Percentiles rank a stretch among this genome's conserved stretches.
Conservation (phyloP, 1,140 invertebrate genomes). For the Zaprionus camerounensis region DNA sequence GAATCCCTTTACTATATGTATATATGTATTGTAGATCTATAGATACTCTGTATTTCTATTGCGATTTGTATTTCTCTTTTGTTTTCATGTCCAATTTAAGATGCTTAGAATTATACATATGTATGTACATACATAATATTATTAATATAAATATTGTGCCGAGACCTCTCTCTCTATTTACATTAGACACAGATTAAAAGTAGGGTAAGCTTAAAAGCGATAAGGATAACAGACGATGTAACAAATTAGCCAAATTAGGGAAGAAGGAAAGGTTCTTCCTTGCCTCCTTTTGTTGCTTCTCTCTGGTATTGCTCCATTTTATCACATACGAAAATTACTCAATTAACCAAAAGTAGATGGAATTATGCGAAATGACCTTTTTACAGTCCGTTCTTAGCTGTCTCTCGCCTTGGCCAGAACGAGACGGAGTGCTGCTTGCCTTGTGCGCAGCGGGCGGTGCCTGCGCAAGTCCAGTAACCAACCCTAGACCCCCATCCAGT, state of each 20-base stretch:
- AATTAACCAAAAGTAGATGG: constrained; percentile 73
- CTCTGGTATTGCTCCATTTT: constrained; percentile 59
- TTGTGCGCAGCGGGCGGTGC: constrained; percentile 68
- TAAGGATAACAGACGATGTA: constrained; percentile 59
- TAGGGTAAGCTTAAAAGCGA: constrained; percentile 49
- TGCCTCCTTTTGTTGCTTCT: constrained; percentile 39
- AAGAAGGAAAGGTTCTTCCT: constrained; percentile 34
- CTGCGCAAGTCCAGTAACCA: constrained; percentile 47
- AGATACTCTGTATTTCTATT: constrained; percentile 15
- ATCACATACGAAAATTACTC: constrained; percentile 72
- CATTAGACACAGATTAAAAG: constrained; percentile 23
- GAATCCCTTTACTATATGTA: neutral
- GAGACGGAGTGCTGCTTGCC: neutral
- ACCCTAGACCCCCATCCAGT: neutral
- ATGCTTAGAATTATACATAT: constrained; percentile 62
- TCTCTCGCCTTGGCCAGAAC: constrained; percentile 8
- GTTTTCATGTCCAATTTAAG: constrained; percentile 43
- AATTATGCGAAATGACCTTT: constrained; percentile 72
- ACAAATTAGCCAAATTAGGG: constrained; percentile 61
- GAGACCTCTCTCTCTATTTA: constrained; percentile 47
- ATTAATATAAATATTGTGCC: constrained; percentile 28
- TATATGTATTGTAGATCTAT: neutral
- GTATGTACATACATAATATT: neutral
- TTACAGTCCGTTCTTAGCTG: constrained; percentile 18
- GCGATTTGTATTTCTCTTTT: constrained; percentile 40